Conservation (phyloP, 2,888 invertebrate genomes). For the Mamestra brassicae region DNA sequence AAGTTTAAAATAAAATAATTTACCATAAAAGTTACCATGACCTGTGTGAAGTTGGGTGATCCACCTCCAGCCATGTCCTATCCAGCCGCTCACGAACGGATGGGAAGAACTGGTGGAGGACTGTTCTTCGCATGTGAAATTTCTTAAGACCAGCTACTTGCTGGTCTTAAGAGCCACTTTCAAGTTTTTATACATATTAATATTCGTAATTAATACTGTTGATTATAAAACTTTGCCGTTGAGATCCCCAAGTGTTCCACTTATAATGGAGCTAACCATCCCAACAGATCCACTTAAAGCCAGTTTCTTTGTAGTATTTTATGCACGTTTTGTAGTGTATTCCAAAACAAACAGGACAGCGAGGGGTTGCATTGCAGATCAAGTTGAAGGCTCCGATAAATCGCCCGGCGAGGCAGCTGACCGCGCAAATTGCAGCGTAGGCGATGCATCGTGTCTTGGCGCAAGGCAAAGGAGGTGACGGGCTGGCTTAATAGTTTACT, state of each 20-base stretch:
- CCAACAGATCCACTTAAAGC: not conserved
- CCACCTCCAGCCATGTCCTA: no score
- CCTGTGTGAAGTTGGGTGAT: no score
- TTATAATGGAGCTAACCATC: not conserved
- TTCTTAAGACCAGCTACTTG: not conserved
- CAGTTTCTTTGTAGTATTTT: constrained; percentile 3
- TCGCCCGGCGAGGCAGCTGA: constrained; percentile 66
- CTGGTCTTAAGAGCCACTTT: no score
- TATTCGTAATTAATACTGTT: not conserved
- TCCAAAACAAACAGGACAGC: constrained; percentile 47
- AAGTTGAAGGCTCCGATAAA: constrained; percentile 80
- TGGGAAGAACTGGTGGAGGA: no score
- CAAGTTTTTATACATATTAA: not conserved
- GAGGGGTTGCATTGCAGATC: constrained; percentile 69
- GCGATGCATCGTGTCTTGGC: constrained; percentile 51
- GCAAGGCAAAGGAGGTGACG: constrained; percentile 5
- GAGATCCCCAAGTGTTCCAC: not conserved
- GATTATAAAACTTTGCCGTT: not conserved
- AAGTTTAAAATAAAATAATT: no score
- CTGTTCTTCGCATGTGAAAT: not conserved
- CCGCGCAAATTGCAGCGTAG: constrained; percentile 74
- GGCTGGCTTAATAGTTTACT: no score
- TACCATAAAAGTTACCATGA: no score
- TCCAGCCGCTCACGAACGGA: no score
- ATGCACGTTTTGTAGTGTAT: constrained; percentile 29